Conservation (phyloP, 2,888 invertebrate species). For the Empis livida region DNA sequence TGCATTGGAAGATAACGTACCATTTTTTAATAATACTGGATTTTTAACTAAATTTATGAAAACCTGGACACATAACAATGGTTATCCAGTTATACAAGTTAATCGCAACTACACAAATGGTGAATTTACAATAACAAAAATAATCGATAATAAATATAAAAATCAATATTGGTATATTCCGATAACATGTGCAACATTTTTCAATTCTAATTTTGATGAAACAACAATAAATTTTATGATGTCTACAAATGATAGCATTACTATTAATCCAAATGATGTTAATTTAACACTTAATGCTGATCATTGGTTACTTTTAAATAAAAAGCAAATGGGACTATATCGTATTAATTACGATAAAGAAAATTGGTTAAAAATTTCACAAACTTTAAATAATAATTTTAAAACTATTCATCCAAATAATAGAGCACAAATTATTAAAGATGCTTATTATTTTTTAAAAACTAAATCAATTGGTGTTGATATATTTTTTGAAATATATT, state of each 20-base stretch:
- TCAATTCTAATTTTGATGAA: constrained; percentile 19
- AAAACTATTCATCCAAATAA: constrained; percentile 58
- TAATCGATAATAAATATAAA: constrained; percentile 15
- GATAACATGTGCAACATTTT: constrained; percentile 25
- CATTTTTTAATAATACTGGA: constrained; percentile 4
- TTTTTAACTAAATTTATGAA: constrained; percentile 40
- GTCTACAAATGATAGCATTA: constrained; percentile 22
- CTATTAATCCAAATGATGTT: constrained; percentile 19
- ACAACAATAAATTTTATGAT: constrained; percentile 26
- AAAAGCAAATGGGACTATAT: constrained; percentile 38
- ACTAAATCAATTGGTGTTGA: too few species aligned
- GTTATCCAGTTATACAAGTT: constrained; percentile 45
- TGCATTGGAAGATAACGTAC: constrained; percentile 16
- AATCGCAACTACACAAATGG: constrained; percentile 36
- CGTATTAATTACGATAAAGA: constrained; percentile 55
- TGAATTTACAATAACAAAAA: constrained; percentile 43
- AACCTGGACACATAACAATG: constrained; percentile 48
- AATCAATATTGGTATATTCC: constrained; percentile 30
- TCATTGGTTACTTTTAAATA: constrained; percentile 33
- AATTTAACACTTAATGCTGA: constrained; percentile 18
- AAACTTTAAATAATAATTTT: constrained; percentile 47
- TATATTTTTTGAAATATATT: too few species aligned
- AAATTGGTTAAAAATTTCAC: constrained; percentile 51
- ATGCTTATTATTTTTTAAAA: constrained; percentile 39
- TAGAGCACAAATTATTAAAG: constrained; percentile 75